Evolutionary conservation across 2,113 vertebrate species (phyloP).

Genomic region (Lontra canadensis): DNA sequence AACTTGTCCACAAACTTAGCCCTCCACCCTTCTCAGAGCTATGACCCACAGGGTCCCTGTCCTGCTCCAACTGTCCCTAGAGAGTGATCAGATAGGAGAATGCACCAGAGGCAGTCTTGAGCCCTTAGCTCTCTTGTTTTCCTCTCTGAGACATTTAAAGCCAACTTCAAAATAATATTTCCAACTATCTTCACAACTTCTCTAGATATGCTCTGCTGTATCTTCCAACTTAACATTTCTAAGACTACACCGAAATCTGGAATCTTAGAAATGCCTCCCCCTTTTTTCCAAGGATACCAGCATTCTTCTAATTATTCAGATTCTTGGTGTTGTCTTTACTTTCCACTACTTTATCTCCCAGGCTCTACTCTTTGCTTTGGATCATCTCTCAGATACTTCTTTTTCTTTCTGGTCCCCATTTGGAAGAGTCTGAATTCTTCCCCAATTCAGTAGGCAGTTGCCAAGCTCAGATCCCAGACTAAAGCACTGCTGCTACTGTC

Average conservation of each 20-base stretch:
- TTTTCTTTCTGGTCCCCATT: not conserved
- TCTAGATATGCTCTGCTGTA: not conserved
- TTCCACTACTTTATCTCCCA: not conserved
- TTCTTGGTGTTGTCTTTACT: not conserved
- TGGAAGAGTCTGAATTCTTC: not conserved
- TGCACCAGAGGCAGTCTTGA: rapidly evolving
- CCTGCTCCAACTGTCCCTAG: no score
- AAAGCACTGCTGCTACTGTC: not conserved
- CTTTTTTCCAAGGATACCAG: not conserved
- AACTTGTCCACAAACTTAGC: not conserved
- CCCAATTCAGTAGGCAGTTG: no score
- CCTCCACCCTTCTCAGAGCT: not conserved
- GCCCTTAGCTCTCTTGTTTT: not conserved
- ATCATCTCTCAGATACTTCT: not conserved
- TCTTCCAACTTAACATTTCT: not conserved
- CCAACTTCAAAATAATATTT: not conserved
- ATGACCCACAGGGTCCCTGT: not conserved
- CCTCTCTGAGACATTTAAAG: not conserved
- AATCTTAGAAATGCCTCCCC: not conserved
- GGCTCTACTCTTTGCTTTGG: not conserved
- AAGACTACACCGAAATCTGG: not conserved
- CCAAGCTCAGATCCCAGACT: not conserved
- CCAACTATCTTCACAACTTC: not conserved
- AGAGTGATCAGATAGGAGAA: not conserved
- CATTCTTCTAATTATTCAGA: not conserved